Evolutionary conservation across 64 coral and sea anemone species (phyloP), one percentile per base, ranked within the genome.

Genomic region (Platygyra sinensis): DNA sequence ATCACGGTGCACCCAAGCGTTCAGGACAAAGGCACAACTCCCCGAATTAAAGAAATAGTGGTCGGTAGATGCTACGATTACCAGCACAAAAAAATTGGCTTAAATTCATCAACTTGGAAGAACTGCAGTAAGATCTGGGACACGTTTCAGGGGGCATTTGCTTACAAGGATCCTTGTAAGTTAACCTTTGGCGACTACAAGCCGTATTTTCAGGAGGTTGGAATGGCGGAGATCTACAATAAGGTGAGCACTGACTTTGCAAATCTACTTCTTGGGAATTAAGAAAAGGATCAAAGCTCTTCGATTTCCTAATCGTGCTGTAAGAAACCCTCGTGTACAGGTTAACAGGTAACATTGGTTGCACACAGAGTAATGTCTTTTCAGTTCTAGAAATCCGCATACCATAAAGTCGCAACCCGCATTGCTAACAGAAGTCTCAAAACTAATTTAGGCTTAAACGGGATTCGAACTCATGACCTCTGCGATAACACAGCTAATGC

Each of bases 131-230:
- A 52, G 30, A 86, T 91, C 46, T 91, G 90, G 90, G 11, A 86
- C 0, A 57, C 54, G 9, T 86, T 91, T 31, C 90, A 78, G 16
- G 15, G 24, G 24, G 82, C 32, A 24, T 92, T 92, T 36, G 90
- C 90, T 46, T 92, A 62, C 50, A 86, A 92, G 73, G 64, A 92
- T 67, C 90, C 90, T 5, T 92, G 90, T 51, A 86, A 75, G 4
- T 59, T 92, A 22, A 69, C 81, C 0, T 86, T 77, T 25, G 81
- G 60, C 46, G 90, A 91, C n/a, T 91, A 91, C 57, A 61, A 92
- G 18, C 90, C 90, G 32, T 92, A 83, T 60, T 91, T 92, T 69
- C 61, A 60, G 28, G 73, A 33, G 1, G 38, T 77, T 57, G 90
- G 38, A 36, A 83, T 60, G 15, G 28, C 52, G 19, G 32, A 92